phyloP scores from a whole-genome alignment of 1,140 invertebrate genomes.

The Adelges cooleyi region DNA sequence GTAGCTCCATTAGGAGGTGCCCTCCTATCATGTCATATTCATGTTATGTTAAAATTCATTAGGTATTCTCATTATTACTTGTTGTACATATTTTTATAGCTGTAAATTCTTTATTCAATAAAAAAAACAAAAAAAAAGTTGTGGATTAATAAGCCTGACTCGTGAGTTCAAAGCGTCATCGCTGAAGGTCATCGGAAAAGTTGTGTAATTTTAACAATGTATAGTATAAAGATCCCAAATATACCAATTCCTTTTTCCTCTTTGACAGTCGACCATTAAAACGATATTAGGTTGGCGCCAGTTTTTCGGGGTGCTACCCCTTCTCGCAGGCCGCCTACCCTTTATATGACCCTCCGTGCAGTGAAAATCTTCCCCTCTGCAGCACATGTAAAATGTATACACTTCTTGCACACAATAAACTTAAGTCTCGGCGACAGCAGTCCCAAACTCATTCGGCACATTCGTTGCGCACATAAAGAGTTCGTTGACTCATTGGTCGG shows the following conservation, averaged over 20 bases:
- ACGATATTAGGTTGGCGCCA: conserved; percentile 19
- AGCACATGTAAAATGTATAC: neutral
- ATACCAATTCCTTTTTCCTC: neutral
- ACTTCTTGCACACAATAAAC: neutral
- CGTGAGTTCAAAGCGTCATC: neutral
- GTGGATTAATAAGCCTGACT: neutral
- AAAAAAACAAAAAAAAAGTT: neutral
- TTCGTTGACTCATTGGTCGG: neutral
- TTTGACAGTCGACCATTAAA: neutral
- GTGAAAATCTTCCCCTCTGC: conserved; percentile 2
- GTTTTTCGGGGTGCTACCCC: neutral
- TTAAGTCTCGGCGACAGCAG: neutral
- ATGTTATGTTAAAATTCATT: too few relatives aligned
- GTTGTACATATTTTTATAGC: too few relatives aligned
- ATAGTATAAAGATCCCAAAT: too few relatives aligned
- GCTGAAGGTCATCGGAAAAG: too few relatives aligned
- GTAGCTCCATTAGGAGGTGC: too few relatives aligned
- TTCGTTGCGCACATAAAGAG: neutral
- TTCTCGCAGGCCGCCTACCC: neutral
- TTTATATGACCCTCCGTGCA: too few relatives aligned
- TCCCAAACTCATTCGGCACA: neutral
- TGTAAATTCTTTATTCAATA: neutral
- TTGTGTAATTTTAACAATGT: too few relatives aligned
- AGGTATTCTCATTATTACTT: too few relatives aligned
- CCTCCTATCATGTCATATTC: too few relatives aligned